phyloP scores from a whole-genome alignment of 2,113 vertebrate genomes.

The Corapipo altera region DNA sequence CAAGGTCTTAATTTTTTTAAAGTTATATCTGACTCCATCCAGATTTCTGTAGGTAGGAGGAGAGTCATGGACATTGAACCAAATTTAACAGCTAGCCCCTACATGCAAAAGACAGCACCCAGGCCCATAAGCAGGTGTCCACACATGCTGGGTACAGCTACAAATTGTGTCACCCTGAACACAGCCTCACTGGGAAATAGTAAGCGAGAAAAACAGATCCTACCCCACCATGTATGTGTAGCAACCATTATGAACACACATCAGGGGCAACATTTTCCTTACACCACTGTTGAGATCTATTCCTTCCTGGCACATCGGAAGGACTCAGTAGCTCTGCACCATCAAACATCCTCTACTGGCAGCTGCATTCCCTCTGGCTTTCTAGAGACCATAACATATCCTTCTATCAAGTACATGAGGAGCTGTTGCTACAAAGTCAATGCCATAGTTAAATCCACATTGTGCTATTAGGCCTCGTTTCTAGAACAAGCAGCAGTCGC shows the following conservation, averaged over 20 bases:
- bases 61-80: not conserved
- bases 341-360: too few species aligned
- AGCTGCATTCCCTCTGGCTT: not conserved
- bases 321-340: not conserved
- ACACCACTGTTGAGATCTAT: not conserved
- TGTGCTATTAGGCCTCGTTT: not conserved
- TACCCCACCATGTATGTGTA: fast-evolving
- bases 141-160: not conserved
- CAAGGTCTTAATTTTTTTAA: not conserved
- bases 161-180: not conserved
- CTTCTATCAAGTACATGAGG: not conserved
- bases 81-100: not conserved
- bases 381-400: not conserved
- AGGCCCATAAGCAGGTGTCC: not conserved
- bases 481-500: too few species aligned
- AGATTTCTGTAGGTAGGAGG: not conserved
- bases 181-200: not conserved
- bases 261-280: not conserved
- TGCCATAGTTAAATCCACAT: not conserved
- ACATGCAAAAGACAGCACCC: not conserved
- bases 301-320: not conserved
- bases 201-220: not conserved
- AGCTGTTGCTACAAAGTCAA: not conserved
- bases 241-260: not conserved
- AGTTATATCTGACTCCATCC: not conserved